Percentiles rank a stretch among this genome's conserved stretches.
These are phyloP conservation scores for Euphydryas editha DNA, from an alignment of 2,888 invertebrate species.

Conservation along the genomic window DNA sequence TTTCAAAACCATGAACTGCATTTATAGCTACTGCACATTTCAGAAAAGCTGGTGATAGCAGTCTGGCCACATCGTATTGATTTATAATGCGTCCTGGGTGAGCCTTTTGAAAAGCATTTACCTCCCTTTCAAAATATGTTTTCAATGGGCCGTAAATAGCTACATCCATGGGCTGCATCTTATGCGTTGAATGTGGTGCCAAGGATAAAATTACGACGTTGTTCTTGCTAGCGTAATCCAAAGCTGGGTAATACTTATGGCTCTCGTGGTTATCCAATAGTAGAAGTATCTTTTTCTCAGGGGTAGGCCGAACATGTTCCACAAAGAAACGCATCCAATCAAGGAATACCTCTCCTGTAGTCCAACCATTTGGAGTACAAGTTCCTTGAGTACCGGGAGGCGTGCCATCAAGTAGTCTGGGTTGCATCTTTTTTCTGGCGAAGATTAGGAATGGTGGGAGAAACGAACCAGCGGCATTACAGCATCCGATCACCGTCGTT, in stretches of 20 bases:
- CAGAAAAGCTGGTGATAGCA: conserved; percentile 45
- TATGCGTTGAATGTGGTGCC: conserved; percentile 45
- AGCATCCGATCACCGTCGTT: conserved; percentile 48
- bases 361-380: conserved; percentile 48
- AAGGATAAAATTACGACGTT: conserved; percentile 44
- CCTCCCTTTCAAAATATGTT: conserved; percentile 47
- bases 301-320: conserved; percentile 46
- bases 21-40: conserved; percentile 44
- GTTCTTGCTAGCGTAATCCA: conserved; percentile 49
- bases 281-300: conserved; percentile 47
- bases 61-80: conserved; percentile 36
- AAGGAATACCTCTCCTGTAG: conserved; percentile 46
- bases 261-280: conserved; percentile 51
- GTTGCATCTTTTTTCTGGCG: conserved; percentile 50
- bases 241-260: conserved; percentile 50
- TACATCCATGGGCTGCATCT: conserved; percentile 50
- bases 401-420: conserved; percentile 48
- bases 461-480: conserved; percentile 50
- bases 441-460: conserved; percentile 54
- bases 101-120: conserved; percentile 43
- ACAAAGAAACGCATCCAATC: conserved; percentile 48
- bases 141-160: conserved; percentile 51
- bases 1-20: conserved; percentile 44
- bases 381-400: conserved; percentile 47
- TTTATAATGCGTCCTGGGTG: conserved; percentile 48